A percentile compares a stretch with the other conserved stretches of the same genome.
Evolutionary conservation across 2,113 vertebrate genomes (phyloP).

Genomic region (Hydrolagus affinis): DNA sequence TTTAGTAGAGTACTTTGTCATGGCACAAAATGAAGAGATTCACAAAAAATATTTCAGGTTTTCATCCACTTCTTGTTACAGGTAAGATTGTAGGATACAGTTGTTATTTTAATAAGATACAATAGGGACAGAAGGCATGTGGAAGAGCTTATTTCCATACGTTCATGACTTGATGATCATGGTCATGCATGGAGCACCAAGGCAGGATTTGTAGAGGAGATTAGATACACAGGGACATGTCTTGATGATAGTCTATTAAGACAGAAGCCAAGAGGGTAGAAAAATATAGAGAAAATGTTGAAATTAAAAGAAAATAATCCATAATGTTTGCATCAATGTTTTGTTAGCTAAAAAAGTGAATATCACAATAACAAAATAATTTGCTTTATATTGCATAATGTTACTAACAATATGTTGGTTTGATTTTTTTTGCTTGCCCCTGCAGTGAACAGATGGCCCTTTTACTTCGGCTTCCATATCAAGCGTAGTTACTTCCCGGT

Average conservation of each 20-base stretch:
- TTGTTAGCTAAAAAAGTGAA: slow-evolving; percentile 49
- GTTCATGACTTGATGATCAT: neutral
- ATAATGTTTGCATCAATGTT: neutral
- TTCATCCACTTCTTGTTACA: neutral
- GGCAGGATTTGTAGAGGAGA: neutral
- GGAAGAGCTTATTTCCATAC: neutral
- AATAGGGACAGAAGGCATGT: neutral
- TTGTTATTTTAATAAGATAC: neutral
- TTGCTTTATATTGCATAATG: slow-evolving; percentile 98
- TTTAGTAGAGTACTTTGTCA: neutral
- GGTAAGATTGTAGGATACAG: neutral
- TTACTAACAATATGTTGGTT: slow-evolving; percentile 99
- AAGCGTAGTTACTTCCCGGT: slow-evolving; percentile 97
- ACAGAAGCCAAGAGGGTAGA: neutral
- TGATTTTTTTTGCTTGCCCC: slow-evolving; percentile 83
- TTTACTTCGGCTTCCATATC: slow-evolving; percentile 99
- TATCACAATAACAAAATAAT: slow-evolving; percentile 92
- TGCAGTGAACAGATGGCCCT: slow-evolving; percentile 98
- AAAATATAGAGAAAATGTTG: slow-evolving; percentile 7
- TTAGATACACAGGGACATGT: neutral
- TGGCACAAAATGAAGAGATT: neutral
- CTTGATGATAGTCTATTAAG: neutral
- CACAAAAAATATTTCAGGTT: neutral
- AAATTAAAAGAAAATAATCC: slow-evolving; percentile 6
- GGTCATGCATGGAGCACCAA: neutral